Base-by-base conservation (phyloP, 2,888 invertebrate genomes). In the Dilophus febrilis region DNA sequence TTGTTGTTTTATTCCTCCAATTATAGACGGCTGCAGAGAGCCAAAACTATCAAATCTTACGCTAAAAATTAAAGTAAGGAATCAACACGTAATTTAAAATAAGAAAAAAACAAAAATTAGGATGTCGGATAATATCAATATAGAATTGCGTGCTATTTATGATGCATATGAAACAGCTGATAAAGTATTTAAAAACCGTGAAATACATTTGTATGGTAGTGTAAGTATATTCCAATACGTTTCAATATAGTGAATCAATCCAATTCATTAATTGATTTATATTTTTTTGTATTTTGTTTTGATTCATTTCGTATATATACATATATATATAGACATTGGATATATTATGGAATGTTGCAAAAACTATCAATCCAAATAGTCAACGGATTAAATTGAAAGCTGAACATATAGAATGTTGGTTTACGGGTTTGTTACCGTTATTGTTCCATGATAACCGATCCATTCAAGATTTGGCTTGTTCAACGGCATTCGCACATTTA, bases 321-420 rank as follows among this genome's bases (percentile, higher is more conserved):
- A n/a, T 34, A 8, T 29, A 10, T 28, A 47, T 48, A 11, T 47
- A 67, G 66, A 55, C 59, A 51, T 52, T 64, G 39, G 57, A 58
- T 37, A 44, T 67, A 34, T 47, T 69, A 14, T 49, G 53, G 17
- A 64, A 56, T 42, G 49, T 64, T 56, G 48, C 54, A 50, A 45
- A 61, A 56, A 45, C 60, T 49, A 48, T 65, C 43, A 50, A 48
- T 26, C 44, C 50, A 36, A 40, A 66, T n/a, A n/a, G n/a, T n/a
- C n/a, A n/a, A n/a, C n/a, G n/a, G 58, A 56, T 54, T 58, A 34
- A 59, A 8, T 35, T 40, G 19, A 43, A 30, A 18, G 42, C 45
- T 11, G 58, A 62, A 33, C 64, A 67, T 12, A 47, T 69, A 6
- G 48, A 54, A 13, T 52, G 66, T 37, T 72, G 71, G 70, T 60